phyloP scores from a whole-genome alignment of 1,140 invertebrate genomes.

The Dendroctonus valens region DNA sequence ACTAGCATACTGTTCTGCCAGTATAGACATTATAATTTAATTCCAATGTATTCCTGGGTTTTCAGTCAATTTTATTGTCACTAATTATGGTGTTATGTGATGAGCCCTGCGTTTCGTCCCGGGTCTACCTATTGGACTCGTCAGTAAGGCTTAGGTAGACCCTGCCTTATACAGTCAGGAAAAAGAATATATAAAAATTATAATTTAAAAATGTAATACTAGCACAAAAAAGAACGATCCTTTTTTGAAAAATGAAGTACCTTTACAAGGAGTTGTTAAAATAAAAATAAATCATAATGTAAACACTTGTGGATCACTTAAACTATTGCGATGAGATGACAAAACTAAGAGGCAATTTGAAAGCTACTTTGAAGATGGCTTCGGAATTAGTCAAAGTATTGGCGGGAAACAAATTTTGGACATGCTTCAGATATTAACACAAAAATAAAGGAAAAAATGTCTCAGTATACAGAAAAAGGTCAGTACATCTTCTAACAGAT shows the following conservation, averaged over 20 bases:
- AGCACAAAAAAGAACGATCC: background rate
- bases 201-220: background rate
- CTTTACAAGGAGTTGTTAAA: background rate
- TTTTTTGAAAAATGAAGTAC: background rate
- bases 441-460: background rate
- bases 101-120: too few relatives aligned
- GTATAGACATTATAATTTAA: constrained; percentile 1
- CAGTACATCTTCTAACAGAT: background rate
- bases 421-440: background rate
- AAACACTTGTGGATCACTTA: background rate
- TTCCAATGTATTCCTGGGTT: too few relatives aligned
- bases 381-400: background rate
- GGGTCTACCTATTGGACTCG: too few relatives aligned
- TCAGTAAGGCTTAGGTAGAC: too few relatives aligned
- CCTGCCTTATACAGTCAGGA: too few relatives aligned
- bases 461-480: background rate
- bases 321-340: background rate
- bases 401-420: background rate
- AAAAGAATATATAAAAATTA: too few relatives aligned
- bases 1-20: background rate
- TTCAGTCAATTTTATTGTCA: too few relatives aligned
- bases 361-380: constrained; percentile 1
- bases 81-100: too few relatives aligned
- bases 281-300: background rate
- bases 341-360: background rate